These are phyloP conservation scores for Spongia lamella DNA, from an alignment of 37 sponge, comb jelly and placozoan species.

Conservation along the genomic window DNA sequence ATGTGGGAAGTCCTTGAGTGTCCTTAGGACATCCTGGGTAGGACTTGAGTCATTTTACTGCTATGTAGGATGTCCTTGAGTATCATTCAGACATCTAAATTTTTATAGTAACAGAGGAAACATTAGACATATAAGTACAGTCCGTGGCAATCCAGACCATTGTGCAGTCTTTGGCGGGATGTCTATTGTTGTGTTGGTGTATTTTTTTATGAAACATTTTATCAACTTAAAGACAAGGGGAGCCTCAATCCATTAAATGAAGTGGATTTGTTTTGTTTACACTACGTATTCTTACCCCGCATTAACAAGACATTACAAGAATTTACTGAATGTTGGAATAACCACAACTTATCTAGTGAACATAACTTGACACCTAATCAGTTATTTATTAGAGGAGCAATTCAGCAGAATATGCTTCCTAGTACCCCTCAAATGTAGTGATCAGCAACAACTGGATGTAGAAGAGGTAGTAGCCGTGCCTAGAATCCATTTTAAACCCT, in stretches of 20 bases:
- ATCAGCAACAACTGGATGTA: no score
- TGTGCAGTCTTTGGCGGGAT: slow-evolving; percentile 48
- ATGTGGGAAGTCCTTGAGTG: no score
- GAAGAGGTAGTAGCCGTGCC: slow-evolving; percentile 9
- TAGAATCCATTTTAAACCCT: slow-evolving; percentile 17
- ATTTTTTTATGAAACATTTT: slow-evolving; percentile 17
- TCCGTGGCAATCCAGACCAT: no score
- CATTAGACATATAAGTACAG: no score
- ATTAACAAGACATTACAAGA: slow-evolving; percentile 24
- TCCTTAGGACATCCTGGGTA: no score
- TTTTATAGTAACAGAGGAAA: no score
- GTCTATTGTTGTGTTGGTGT: slow-evolving; percentile 36
- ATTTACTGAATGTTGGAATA: slow-evolving; percentile 48
- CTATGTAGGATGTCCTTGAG: no score
- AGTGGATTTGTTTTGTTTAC: slow-evolving; percentile 41
- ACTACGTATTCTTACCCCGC: slow-evolving; percentile 22
- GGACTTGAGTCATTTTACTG: no score
- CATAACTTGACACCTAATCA: slow-evolving; percentile 32
- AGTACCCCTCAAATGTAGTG: not conserved
- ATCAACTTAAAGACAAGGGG: slow-evolving; percentile 13
- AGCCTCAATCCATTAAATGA: slow-evolving; percentile 38
- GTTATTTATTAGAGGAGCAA: slow-evolving; percentile 33
- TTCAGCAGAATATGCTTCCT: slow-evolving; percentile 20
- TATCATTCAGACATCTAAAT: no score
- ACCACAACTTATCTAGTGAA: slow-evolving; percentile 35